A percentile compares a stretch with the other conserved stretches of the same genome.
phyloP scores from a whole-genome alignment of 2,797 vertebrate species.

The Chaetodon trifasciatus region DNA sequence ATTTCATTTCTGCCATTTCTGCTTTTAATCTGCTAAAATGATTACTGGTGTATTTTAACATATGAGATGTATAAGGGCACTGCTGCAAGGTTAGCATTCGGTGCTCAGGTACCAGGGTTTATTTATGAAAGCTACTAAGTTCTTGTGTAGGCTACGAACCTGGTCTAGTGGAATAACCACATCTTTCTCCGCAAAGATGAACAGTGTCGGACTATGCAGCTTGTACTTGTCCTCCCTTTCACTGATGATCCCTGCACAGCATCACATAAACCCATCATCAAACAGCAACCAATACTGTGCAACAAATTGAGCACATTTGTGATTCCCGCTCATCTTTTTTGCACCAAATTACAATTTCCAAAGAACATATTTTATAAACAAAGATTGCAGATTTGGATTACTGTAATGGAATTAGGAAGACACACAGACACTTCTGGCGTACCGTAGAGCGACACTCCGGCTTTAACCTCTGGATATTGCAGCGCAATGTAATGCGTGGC shows the following conservation, averaged over 20 bases:
- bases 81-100: neutral
- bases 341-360: neutral
- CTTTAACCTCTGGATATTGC: conserved; percentile 83
- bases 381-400: neutral
- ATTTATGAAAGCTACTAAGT: neutral
- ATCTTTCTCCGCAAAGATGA: conserved; percentile 90
- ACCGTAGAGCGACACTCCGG: conserved; percentile 87
- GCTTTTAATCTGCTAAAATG: neutral
- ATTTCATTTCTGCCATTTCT: neutral
- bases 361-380: neutral
- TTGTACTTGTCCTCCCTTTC: conserved; percentile 81
- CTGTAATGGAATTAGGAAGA: neutral
- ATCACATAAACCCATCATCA: neutral
- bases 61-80: neutral
- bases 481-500: conserved; percentile 85
- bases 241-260: conserved; percentile 82
- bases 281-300: neutral
- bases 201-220: conserved; percentile 86
- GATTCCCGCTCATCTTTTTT: no score
- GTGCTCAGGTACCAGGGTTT: neutral
- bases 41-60: neutral
- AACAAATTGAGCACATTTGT: neutral
- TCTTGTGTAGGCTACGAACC: conserved; percentile 53
- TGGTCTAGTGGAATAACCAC: conserved; percentile 83
- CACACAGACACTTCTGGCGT: neutral